These are phyloP conservation scores for Bombyx huttoni DNA, from an alignment of 2,888 invertebrate genomes.

Conservation along the genomic window DNA sequence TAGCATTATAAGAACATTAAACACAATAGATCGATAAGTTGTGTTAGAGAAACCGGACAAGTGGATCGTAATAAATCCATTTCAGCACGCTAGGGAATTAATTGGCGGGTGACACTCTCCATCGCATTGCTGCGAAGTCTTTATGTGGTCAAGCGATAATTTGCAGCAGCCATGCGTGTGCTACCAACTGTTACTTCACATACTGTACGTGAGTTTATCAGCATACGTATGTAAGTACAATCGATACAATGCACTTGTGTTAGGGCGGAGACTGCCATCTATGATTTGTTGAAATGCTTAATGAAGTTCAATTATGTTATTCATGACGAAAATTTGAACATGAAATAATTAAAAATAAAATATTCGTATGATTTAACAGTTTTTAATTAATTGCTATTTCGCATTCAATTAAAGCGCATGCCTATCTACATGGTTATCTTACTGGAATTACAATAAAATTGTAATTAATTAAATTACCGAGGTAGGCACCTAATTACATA, in stretches of 20 bases:
- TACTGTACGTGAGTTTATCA: background rate
- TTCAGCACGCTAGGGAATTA: constrained; percentile 57
- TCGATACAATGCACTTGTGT: background rate
- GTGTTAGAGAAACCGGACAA: constrained; percentile 40
- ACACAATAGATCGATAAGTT: constrained; percentile 11
- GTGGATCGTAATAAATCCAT: constrained; percentile 51
- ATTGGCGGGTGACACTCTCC: constrained; percentile 32
- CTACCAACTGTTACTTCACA: constrained; percentile 18
- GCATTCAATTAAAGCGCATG: background rate
- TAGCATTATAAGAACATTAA: constrained; percentile 8
- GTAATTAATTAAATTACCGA: constrained; percentile 22
- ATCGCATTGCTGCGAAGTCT: constrained; percentile 22
- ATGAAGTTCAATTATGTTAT: too few relatives aligned
- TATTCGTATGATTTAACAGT: background rate
- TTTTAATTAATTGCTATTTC: constrained; percentile 1
- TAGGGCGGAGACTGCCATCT: too few relatives aligned
- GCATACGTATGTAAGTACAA: background rate
- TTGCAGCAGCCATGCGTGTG: constrained; percentile 27
- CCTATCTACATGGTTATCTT: constrained; percentile 10
- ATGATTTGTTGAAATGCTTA: too few relatives aligned
- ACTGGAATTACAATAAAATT: constrained; percentile 24
- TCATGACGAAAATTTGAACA: background rate
- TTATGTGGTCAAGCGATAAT: constrained; percentile 39
- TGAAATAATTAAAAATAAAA: background rate
- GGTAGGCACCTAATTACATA: constrained; percentile 23